A percentile compares a stretch with the other conserved stretches of the same genome.
Evolutionary conservation across 2,888 invertebrate genomes (phyloP).

Genomic region (Xestia sexstrigata): DNA sequence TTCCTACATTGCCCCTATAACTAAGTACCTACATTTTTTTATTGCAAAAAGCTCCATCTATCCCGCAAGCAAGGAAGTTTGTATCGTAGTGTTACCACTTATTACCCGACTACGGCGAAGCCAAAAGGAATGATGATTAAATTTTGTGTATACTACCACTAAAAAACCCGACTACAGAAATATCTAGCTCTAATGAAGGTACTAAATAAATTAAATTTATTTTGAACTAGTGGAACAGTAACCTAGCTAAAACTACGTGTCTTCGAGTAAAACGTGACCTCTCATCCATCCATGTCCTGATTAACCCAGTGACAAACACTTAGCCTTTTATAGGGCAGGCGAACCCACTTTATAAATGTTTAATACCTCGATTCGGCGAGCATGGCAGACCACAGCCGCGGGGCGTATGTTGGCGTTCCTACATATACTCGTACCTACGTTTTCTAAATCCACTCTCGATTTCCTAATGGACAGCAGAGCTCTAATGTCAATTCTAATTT

Average conservation of each 20-base stretch:
- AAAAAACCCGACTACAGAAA: too few species aligned
- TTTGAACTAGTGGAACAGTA: background rate
- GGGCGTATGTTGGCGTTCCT: background rate
- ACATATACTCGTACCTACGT: background rate
- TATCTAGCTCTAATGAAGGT: too few species aligned
- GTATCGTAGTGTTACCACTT: too few species aligned
- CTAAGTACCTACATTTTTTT: too few species aligned
- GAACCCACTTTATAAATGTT: slow-evolving; percentile 8
- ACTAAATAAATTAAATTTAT: background rate
- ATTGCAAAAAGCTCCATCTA: too few species aligned
- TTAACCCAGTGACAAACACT: slow-evolving; percentile 3
- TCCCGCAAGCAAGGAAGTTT: too few species aligned
- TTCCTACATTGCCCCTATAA: too few species aligned
- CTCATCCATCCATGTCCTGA: background rate
- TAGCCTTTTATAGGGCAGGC: background rate
- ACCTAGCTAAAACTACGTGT: background rate
- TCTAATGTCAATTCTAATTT: background rate
- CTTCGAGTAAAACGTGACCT: background rate
- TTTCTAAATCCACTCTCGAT: background rate
- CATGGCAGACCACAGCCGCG: background rate
- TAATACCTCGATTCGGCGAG: slow-evolving; percentile 11
- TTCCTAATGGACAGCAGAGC: background rate
- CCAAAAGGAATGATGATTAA: too few species aligned
- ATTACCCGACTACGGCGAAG: too few species aligned
- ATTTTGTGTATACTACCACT: too few species aligned